phyloP scores from a whole-genome alignment of 2,888 invertebrate genomes.

The Drosophila picticornis region DNA sequence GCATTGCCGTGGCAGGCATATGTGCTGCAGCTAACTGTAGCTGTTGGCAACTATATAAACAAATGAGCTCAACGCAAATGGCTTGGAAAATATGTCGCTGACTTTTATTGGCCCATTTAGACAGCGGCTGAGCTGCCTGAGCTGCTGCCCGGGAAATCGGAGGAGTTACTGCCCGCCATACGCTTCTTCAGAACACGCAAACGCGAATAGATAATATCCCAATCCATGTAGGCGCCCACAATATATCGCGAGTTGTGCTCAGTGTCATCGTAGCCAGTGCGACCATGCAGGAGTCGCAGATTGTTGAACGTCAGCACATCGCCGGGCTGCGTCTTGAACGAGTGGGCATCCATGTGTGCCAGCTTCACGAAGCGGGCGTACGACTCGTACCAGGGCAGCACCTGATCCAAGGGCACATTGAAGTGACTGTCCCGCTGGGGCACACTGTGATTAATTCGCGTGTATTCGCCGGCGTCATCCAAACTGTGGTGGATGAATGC shows the following conservation, averaged over 20 bases:
- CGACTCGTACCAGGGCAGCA: constrained; percentile 90
- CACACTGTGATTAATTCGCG: constrained; percentile 90
- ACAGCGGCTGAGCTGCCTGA: not conserved
- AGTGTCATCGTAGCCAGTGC: constrained; percentile 88
- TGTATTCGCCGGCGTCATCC: constrained; percentile 86
- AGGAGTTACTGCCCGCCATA: not conserved
- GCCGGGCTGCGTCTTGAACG: constrained; percentile 89
- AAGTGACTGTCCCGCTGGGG: constrained; percentile 91
- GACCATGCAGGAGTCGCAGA: constrained; percentile 89
- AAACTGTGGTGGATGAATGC: constrained; percentile 55
- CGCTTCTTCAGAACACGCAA: constrained; percentile 81
- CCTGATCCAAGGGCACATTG: constrained; percentile 87
- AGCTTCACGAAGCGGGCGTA: constrained; percentile 88
- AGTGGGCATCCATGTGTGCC: constrained; percentile 87
- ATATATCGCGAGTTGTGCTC: constrained; percentile 87
- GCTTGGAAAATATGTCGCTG: constrained; percentile 75
- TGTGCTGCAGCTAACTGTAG: constrained; percentile 13
- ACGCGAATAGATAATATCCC: constrained; percentile 91
- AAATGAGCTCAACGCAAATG: constrained; percentile 70
- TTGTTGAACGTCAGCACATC: constrained; percentile 91
- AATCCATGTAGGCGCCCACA: constrained; percentile 91
- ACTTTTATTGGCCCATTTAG: constrained; percentile 42
- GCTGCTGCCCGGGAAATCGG: not conserved
- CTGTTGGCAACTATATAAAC: constrained; percentile 54
- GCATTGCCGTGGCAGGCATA: constrained; percentile 26